Evolutionary conservation across 1,140 invertebrate species (phyloP), one percentile per base, ranked within the genome.

Genomic region (Pantala flavescens): DNA sequence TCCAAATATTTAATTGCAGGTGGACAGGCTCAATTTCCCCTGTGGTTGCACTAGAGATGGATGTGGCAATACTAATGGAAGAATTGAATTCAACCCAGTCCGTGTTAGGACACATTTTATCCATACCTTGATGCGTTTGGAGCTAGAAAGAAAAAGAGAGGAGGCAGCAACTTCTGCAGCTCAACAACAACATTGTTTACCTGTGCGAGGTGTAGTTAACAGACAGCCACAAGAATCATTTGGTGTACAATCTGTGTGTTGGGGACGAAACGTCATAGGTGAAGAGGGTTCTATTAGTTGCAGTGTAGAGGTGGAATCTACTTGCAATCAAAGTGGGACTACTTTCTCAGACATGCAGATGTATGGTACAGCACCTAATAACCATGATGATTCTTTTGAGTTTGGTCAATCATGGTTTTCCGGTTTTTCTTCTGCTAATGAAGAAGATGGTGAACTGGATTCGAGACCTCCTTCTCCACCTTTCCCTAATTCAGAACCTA

Each of bases 71-170:
- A 90, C 89, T 3, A 90, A 90, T 73, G 97, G 97, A 10, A 87
- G 97, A 74, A 94, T 98, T 76, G 97, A 98, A 82, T 98, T 98
- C 79, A 98, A 98, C 83, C 95, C 96, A 0, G 89, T 96, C 36
- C 88, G 96, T 74, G 97, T 99, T 2, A 88, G 95, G 73, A 98
- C 95, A n/a, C 97, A 99, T 83, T 98, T 97, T 79, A 96, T 98
- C 77, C 95, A 98, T 80, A 98, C 97, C 0, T 84, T 98, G 12
- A 98, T 98, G 96, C 87, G 95, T 74, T 81, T 99, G 75, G 94
- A 97, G 77, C 83, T 97, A 76, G 96, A 98, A 82, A 92, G 93
- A 81, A 92, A 94, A 77, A 92, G 93, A 81, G 92, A 94, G 77
- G 88, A 92, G 76, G 83, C 84, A 74, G 77, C 76, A 75, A 24